Base-by-base conservation (phyloP, 2,888 invertebrate species). In the Maniola hyperantus region DNA sequence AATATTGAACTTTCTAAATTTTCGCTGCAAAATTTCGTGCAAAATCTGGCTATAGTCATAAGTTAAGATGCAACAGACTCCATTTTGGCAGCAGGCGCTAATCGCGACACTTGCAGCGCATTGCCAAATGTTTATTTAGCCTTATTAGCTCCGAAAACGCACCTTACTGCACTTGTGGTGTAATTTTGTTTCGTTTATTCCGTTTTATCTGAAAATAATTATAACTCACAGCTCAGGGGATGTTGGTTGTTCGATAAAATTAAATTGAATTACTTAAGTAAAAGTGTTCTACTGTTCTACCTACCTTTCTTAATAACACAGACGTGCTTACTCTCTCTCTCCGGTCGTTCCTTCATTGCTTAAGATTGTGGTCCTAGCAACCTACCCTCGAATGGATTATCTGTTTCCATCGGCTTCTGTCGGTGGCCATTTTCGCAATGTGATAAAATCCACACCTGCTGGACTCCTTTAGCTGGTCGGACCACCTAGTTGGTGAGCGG, bases 91-190 rank as follows among this genome's bases (percentile, higher is more conserved):
- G 46, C 65, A 65, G 64, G 53, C 65, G 65, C 72, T 70, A 68
- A 70, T 70, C 68, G 55, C 65, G 48, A 33, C 36, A 26, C 62
- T 61, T 61, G 64, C 66, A 65, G 67, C 67, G 70, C 65, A 72
- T 72, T 68, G 72, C 72, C 70, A 72, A 72, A 70, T 67, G 69
- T 39, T 39, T 39, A 39, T 39, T 0, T 4, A 39, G 39, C 39
- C 66, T 71, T 71, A 71, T 71, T 71, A 69, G 69, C 65, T 63
- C 59, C 63, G 58, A 70, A 66, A 65, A 48, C 36, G 46, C 39
- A 55, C 18, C 39, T 20, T 39, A 66, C 55, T 48, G 33, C 18
- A 50, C 18, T 39, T 51, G 51, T 48, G 61, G 61, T 7, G 36
- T 36, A 36, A 61, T 50, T 61, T 50, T 48, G 36, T 61, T 61